A percentile compares a stretch with the other conserved stretches of the same genome.
phyloP scores from a whole-genome alignment of 1,140 invertebrate species.

The Papilio polytes region DNA sequence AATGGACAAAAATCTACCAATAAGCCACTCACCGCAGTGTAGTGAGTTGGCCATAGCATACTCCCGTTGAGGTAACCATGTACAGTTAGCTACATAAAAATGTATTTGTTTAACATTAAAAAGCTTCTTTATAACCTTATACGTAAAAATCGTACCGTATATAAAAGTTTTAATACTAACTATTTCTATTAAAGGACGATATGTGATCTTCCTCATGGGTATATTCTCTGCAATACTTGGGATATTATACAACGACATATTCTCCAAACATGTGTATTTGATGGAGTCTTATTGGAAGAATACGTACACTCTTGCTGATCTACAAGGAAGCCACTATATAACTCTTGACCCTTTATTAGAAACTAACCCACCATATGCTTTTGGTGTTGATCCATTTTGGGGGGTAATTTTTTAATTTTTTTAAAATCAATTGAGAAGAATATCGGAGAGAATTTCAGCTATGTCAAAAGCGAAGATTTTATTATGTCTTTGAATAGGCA shows the following conservation, averaged over 20 bases:
- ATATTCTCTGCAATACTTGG: conserved; percentile 92
- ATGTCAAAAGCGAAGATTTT: neutral
- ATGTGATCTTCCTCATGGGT: conserved; percentile 93
- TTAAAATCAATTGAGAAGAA: too few relatives aligned
- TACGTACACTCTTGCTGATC: conserved; percentile 62
- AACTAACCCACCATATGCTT: conserved; percentile 55
- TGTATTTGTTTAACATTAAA: too few relatives aligned
- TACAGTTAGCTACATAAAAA: too few relatives aligned
- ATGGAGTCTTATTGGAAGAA: conserved; percentile 89
- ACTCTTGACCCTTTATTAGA: conserved; percentile 55
- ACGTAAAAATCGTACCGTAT: too few relatives aligned
- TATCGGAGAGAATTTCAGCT: neutral
- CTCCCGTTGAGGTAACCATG: too few relatives aligned
- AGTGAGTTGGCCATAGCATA: too few relatives aligned
- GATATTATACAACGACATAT: conserved; percentile 93
- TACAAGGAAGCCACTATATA: conserved; percentile 53
- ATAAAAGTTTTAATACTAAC: neutral
- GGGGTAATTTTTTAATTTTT: conserved; percentile 44
- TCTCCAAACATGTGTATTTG: conserved; percentile 89
- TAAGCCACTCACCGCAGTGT: too few relatives aligned
- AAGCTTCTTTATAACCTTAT: too few relatives aligned
- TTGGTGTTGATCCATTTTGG: conserved; percentile 63
- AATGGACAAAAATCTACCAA: too few relatives aligned
- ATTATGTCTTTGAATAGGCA: too few relatives aligned
- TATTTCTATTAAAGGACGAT: conserved; percentile 82